phyloP scores from a whole-genome alignment of 1,140 invertebrate species.

The Venustaconcha ellipsiformis region DNA sequence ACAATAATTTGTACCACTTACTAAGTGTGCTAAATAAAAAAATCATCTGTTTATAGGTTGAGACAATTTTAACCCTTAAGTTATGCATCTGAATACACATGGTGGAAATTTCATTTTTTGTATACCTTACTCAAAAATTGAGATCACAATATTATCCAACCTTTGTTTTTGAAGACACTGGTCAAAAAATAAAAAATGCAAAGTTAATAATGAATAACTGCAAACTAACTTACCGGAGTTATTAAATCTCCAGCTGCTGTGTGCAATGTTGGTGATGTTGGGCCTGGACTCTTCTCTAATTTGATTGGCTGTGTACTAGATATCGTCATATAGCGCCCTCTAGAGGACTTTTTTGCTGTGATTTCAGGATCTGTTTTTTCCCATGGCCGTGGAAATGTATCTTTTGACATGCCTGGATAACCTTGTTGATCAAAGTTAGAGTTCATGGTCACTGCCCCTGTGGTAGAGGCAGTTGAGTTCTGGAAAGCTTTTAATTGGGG shows the following conservation, averaged over 20 bases:
- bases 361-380: too few species aligned
- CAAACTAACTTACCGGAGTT: conserved; percentile 45
- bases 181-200: not conserved
- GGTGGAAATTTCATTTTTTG: not conserved
- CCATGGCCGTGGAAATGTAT: too few species aligned
- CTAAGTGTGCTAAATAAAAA: too few species aligned
- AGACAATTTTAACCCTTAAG: not conserved
- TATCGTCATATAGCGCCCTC: conserved; percentile 86
- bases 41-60: not conserved
- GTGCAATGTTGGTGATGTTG: conserved; percentile 42
- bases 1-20: not conserved
- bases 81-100: not conserved
- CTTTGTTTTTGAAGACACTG: not conserved
- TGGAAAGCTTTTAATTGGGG: too few species aligned
- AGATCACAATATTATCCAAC: not conserved
- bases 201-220: not conserved
- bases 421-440: too few species aligned
- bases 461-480: too few species aligned
- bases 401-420: too few species aligned
- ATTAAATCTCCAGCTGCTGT: conserved; percentile 58
- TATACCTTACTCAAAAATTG: not conserved
- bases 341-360: too few species aligned
- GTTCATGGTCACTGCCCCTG: too few species aligned
- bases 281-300: conserved; percentile 50
- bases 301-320: conserved; percentile 76